Percentiles rank a stretch among this genome's conserved stretches.
Evolutionary conservation across 2,113 vertebrate genomes (phyloP).

Genomic region (Lates calcarifer): DNA sequence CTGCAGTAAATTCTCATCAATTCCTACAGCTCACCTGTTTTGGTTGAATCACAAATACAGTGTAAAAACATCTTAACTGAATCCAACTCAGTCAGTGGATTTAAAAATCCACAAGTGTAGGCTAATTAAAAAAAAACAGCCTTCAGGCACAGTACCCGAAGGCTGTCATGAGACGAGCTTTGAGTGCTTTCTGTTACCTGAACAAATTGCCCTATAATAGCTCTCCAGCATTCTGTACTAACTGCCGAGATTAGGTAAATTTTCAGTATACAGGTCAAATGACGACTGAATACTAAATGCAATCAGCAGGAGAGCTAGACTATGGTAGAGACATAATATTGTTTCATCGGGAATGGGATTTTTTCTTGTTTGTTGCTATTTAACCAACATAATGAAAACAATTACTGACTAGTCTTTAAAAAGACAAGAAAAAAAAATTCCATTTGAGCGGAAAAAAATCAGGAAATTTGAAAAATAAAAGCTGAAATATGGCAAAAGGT

Average conservation of each 20-base stretch:
- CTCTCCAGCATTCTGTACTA: conserved; percentile 12
- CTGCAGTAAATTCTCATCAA: not conserved
- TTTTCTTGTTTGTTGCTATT: not conserved
- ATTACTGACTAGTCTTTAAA: not conserved
- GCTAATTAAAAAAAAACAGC: conserved; percentile 15
- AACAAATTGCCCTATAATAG: conserved; percentile 23
- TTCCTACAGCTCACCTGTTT: not conserved
- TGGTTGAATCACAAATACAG: not conserved
- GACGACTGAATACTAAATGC: not conserved
- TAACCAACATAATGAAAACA: not conserved
- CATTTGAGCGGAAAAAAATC: not conserved
- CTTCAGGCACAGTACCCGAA: conserved; percentile 7
- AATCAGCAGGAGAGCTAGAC: not conserved
- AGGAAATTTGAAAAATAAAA: too few species aligned
- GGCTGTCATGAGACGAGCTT: conserved; percentile 1
- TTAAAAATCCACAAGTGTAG: conserved; percentile 13
- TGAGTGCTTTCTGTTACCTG: conserved; percentile 18
- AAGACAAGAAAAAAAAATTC: not conserved
- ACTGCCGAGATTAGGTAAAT: conserved; percentile 29
- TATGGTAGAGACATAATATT: too few species aligned
- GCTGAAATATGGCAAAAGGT: too few species aligned
- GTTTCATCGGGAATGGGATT: too few species aligned
- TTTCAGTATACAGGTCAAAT: conserved; percentile 1
- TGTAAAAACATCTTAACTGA: not conserved
- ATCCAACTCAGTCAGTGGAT: not conserved